Percentiles rank a stretch among this genome's conserved stretches.
Conservation (phyloP, 2,888 invertebrate species). For the Melanotus villosus region DNA sequence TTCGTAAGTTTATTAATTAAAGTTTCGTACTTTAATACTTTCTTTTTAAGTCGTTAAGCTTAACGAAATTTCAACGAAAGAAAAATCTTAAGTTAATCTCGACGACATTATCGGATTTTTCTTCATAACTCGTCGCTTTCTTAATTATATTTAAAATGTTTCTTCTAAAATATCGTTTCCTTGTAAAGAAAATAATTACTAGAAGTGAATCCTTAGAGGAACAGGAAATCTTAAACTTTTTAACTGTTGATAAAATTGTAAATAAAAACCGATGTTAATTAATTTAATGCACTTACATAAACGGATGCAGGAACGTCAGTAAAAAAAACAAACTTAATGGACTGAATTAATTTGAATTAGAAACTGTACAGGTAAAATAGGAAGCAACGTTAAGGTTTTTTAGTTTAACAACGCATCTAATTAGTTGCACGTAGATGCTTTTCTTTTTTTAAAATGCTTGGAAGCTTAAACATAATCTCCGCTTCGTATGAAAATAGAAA, state of each 20-base stretch:
- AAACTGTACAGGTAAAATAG: conserved; percentile 13
- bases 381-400: conserved; percentile 18
- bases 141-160: conserved; percentile 3
- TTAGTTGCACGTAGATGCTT: too few relatives aligned
- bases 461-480: too few relatives aligned
- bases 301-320: background rate
- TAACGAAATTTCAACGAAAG: background rate
- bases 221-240: conserved; percentile 5
- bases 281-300: conserved; percentile 10
- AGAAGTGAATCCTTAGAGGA: background rate
- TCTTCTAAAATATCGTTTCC: conserved; percentile 3
- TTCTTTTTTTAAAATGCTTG: too few relatives aligned
- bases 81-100: conserved; percentile 14
- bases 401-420: conserved; percentile 12
- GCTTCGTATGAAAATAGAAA: too few relatives aligned
- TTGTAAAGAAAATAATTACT: background rate
- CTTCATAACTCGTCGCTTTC: background rate
- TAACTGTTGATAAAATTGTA: conserved; percentile 5
- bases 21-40: conserved; percentile 19
- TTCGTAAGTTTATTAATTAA: conserved; percentile 42
- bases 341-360: conserved; percentile 15
- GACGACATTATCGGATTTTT: conserved; percentile 15
- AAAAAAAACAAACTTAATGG: background rate
- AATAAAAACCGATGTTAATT: conserved; percentile 29
- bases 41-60: conserved; percentile 1